Evolutionary conservation across 2,113 vertebrate species (phyloP).

Genomic region (Saccopteryx bilineata): DNA sequence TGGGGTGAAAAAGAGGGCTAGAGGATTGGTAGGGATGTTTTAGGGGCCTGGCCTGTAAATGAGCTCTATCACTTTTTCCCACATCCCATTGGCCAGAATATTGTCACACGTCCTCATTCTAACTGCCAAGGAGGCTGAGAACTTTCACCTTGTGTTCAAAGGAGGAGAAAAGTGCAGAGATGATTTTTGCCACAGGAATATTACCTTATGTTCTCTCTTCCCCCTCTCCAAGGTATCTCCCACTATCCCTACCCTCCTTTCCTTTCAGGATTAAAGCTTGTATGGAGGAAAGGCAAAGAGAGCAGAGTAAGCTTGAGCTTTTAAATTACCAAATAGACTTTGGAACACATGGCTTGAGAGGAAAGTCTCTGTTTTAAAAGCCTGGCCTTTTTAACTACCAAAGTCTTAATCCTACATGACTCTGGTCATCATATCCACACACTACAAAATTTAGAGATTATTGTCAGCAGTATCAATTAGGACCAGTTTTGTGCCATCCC

Average conservation of each 20-base stretch:
- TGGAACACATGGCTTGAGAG: conserved; percentile 22
- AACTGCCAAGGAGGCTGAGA: not conserved
- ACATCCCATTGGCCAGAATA: not conserved
- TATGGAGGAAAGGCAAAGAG: conserved; percentile 5
- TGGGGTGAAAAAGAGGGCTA: not conserved
- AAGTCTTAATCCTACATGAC: not conserved
- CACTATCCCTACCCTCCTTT: not conserved
- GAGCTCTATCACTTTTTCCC: not conserved
- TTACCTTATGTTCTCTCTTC: not conserved
- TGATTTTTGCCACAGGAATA: not conserved
- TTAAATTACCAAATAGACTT: conserved; percentile 44
- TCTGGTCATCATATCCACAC: not conserved
- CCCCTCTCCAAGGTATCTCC: not conserved
- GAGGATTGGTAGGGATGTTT: not conserved
- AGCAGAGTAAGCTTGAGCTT: not conserved
- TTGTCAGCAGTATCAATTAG: not conserved
- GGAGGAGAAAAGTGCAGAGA: not conserved
- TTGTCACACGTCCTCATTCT: not conserved
- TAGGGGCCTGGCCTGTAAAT: not conserved
- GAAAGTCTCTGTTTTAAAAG: conserved; percentile 46
- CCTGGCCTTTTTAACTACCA: not conserved
- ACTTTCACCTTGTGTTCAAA: not conserved
- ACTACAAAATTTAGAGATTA: not conserved
- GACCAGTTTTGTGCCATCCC: not conserved
- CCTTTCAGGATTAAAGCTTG: not conserved